phyloP scores from a whole-genome alignment of 2,888 invertebrate genomes.

The Palloptera scutellata region DNA sequence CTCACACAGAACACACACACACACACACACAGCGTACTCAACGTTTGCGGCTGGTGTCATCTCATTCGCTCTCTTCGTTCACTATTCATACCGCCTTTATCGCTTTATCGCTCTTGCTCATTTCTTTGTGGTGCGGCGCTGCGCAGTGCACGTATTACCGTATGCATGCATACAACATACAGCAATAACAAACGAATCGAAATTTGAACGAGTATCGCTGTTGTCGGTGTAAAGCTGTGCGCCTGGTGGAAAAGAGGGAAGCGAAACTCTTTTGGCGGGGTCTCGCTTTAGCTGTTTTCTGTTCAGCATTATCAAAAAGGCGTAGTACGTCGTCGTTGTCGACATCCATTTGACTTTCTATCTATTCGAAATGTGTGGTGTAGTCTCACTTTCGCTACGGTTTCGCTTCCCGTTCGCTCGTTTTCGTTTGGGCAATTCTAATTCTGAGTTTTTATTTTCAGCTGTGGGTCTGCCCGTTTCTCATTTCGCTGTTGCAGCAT shows the following conservation, averaged over 20 bases:
- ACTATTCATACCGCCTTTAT: conserved; percentile 19
- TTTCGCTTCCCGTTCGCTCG: conserved; percentile 30
- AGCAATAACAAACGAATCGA: conserved; percentile 34
- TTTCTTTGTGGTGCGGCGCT: background rate
- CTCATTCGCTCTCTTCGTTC: conserved; percentile 42
- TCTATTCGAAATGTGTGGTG: conserved; percentile 25
- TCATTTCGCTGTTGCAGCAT: background rate
- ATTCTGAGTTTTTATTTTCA: background rate
- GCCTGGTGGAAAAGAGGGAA: conserved; percentile 65
- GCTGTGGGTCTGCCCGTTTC: background rate
- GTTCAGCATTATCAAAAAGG: conserved; percentile 34
- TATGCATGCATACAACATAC: background rate
- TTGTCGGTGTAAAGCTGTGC: conserved; percentile 48
- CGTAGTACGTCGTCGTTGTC: too few relatives aligned
- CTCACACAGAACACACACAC: background rate
- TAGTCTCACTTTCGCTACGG: background rate
- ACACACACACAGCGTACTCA: conserved; percentile 6
- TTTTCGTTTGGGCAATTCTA: background rate
- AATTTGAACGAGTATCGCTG: conserved; percentile 40
- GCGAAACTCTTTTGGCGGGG: conserved; percentile 65
- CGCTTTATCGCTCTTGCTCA: conserved; percentile 19
- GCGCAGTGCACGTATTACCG: conserved; percentile 6
- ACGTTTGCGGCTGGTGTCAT: conserved; percentile 32
- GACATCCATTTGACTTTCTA: conserved; percentile 14
- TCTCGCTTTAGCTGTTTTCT: conserved; percentile 56